Conservation (phyloP, 2,888 invertebrate genomes). For the Pecten maximus region DNA sequence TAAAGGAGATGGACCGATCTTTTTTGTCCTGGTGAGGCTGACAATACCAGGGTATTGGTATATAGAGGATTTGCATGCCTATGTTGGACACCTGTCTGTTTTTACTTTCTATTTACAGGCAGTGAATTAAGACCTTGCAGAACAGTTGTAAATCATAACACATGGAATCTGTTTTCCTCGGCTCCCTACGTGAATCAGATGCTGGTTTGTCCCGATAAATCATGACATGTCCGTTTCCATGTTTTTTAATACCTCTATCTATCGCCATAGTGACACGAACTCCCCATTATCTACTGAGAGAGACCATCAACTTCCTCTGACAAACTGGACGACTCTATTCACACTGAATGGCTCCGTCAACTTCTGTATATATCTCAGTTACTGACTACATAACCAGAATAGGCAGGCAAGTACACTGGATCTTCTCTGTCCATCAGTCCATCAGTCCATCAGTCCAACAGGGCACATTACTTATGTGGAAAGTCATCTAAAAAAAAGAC, state of each 20-base stretch:
- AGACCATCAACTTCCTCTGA: neutral
- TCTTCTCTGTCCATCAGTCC: neutral
- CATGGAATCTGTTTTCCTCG: neutral
- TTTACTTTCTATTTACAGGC: neutral
- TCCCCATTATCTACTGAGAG: neutral
- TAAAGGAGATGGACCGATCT: too few relatives aligned
- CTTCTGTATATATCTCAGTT: neutral
- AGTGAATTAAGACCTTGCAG: neutral
- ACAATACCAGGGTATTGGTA: too few relatives aligned
- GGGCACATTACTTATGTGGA: too few relatives aligned
- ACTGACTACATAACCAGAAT: neutral
- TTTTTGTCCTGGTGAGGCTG: too few relatives aligned
- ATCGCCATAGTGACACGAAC: slow-evolving; percentile 29
- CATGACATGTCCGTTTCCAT: neutral
- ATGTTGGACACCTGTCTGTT: neutral
- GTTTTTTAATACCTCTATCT: slow-evolving; percentile 16
- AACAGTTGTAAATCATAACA: slow-evolving; percentile 16
- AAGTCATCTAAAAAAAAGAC: too few relatives aligned
- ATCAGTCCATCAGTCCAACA: too few relatives aligned
- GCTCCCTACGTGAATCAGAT: neutral
- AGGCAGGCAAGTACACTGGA: neutral
- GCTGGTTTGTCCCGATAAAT: slow-evolving; percentile 2
- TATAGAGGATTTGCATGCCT: neutral
- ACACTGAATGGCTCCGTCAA: neutral
- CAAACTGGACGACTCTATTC: slow-evolving; percentile 16